phyloP scores from a whole-genome alignment of 2,113 vertebrate genomes.

The Ceyx margarethae region DNA sequence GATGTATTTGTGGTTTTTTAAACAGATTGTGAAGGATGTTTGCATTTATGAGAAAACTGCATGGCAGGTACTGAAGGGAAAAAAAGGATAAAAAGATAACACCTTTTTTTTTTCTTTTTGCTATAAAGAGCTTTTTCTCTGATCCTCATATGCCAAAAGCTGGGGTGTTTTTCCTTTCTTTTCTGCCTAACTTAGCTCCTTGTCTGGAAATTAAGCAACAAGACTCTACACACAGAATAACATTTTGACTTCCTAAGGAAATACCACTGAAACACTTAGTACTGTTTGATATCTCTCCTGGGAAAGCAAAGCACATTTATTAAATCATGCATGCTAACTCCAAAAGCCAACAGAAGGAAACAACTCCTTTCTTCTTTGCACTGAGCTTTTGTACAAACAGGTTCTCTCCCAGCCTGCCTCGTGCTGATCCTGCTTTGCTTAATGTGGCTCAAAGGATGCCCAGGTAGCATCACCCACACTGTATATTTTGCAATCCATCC shows the following conservation, averaged over 20 bases:
- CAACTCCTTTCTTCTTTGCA: constrained; percentile 24
- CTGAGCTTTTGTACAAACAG: not conserved
- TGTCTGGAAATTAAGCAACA: constrained; percentile 54
- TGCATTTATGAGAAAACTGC: constrained; percentile 73
- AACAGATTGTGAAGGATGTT: constrained; percentile 76
- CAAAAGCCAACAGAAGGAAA: constrained; percentile 55
- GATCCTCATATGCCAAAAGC: constrained; percentile 32
- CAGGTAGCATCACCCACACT: not conserved
- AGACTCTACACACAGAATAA: constrained; percentile 47
- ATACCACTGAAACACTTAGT: constrained; percentile 65
- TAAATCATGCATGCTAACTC: constrained; percentile 58
- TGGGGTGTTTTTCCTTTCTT: constrained; percentile 23
- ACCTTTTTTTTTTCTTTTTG: not conserved
- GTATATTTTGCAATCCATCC: not conserved
- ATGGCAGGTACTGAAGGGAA: constrained; percentile 51
- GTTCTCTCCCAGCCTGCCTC: not conserved
- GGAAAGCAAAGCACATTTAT: constrained; percentile 60
- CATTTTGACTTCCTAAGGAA: constrained; percentile 69
- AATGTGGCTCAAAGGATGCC: not conserved
- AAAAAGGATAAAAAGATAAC: constrained; percentile 58
- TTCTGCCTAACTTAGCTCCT: constrained; percentile 21
- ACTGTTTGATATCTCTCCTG: constrained; percentile 61
- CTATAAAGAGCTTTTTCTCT: constrained; percentile 22
- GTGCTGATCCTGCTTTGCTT: not conserved
- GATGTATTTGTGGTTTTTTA: constrained; percentile 76